Evolutionary conservation across 2,113 vertebrate genomes (phyloP).

Genomic region (Bolborhynchus lineola): DNA sequence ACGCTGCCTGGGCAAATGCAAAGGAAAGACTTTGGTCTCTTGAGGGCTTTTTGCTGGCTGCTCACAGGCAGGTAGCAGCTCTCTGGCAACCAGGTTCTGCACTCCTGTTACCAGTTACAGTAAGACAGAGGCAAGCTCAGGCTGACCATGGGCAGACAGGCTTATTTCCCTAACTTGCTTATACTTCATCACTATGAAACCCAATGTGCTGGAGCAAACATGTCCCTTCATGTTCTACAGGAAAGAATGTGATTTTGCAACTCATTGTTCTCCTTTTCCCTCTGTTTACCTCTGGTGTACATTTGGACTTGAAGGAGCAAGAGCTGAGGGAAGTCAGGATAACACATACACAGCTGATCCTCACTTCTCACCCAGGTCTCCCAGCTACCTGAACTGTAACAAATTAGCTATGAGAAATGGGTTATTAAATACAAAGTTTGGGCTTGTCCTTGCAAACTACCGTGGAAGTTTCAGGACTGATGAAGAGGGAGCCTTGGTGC

Average conservation of each 20-base stretch:
- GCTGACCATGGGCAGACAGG: not conserved
- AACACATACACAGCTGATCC: not conserved
- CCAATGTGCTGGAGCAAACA: not conserved
- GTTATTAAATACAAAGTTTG: not conserved
- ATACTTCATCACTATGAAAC: not conserved
- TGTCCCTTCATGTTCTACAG: not conserved
- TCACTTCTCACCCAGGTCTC: not conserved
- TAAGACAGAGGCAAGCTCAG: not conserved
- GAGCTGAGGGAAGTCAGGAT: not conserved
- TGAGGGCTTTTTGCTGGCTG: not conserved
- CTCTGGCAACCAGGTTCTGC: not conserved
- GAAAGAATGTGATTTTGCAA: conserved; percentile 20
- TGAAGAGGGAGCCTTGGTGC: not conserved
- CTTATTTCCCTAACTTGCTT: not conserved
- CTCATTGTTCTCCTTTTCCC: not conserved
- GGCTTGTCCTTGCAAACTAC: not conserved
- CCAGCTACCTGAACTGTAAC: not conserved
- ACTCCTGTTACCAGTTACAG: not conserved
- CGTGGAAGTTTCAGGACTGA: not conserved
- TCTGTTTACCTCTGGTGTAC: not conserved
- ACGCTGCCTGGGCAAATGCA: not conserved
- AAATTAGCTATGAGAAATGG: not conserved
- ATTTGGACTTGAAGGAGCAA: not conserved
- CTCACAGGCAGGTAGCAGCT: not conserved
- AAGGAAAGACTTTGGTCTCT: not conserved